These are phyloP conservation scores for Caenorhabditis doughertyi DNA, from an alignment of 2,888 invertebrate species.

Conservation along the genomic window DNA sequence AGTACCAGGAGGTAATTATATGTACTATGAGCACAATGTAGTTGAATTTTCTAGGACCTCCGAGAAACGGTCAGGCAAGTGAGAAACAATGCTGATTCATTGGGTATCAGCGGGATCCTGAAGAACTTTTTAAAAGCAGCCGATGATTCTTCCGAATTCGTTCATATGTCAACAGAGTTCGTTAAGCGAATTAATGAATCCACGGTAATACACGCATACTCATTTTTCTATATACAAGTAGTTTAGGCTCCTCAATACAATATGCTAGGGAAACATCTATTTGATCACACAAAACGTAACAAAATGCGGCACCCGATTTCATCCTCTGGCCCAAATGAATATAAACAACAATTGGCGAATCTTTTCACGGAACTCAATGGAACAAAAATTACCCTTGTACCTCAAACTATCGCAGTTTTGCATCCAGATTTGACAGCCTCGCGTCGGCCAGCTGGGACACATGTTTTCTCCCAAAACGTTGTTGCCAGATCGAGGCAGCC, in stretches of 20 bases:
- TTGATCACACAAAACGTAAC: not conserved
- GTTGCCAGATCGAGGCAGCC: too few relatives aligned
- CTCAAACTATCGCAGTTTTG: not conserved
- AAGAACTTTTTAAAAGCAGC: constrained; percentile 7
- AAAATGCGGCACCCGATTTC: not conserved
- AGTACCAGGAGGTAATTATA: not conserved
- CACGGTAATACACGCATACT: not conserved
- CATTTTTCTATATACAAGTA: not conserved
- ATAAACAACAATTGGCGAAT: not conserved
- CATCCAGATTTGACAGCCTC: not conserved
- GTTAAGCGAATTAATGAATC: not conserved
- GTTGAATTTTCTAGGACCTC: not conserved
- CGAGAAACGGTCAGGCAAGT: constrained; percentile 31
- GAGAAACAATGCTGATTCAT: not conserved
- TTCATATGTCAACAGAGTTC: constrained; percentile 8
- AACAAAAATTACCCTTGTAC: not conserved
- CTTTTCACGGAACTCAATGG: constrained; percentile 10
- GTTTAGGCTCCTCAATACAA: constrained; percentile 12
- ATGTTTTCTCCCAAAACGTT: too few relatives aligned
- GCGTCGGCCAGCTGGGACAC: too few relatives aligned
- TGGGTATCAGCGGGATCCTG: not conserved
- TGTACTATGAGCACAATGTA: too few relatives aligned
- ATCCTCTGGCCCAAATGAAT: too few relatives aligned
- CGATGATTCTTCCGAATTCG: not conserved
- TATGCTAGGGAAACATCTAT: not conserved